phyloP scores from a whole-genome alignment of 1,140 invertebrate genomes.

The Bombus sylvicola region DNA sequence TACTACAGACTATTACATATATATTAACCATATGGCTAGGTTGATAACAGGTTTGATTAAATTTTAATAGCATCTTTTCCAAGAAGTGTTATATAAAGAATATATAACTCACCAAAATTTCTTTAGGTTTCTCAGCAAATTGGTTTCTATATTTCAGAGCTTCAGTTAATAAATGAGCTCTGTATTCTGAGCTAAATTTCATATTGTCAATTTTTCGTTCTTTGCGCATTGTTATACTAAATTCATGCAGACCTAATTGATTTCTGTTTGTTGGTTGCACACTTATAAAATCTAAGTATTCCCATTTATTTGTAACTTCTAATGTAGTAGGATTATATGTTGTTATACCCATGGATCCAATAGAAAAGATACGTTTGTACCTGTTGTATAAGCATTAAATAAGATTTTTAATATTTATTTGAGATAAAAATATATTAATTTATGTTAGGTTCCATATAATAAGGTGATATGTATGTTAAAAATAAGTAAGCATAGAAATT shows the following conservation, averaged over 20 bases:
- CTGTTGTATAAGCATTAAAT: constrained; percentile 78
- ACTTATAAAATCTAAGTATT: constrained; percentile 91
- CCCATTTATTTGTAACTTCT: constrained; percentile 98
- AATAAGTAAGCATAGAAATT: background rate
- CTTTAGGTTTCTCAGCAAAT: constrained; percentile 91
- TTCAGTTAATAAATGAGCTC: constrained; percentile 95
- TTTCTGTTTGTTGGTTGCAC: constrained; percentile 86
- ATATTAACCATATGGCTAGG: constrained; percentile 45
- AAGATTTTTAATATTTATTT: background rate
- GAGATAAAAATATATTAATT: background rate
- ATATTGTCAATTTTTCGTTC: constrained; percentile 96
- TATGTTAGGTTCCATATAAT: background rate
- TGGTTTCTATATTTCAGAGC: constrained; percentile 91
- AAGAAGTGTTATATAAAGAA: background rate
- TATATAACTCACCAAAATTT: constrained; percentile 85
- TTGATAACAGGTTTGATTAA: constrained; percentile 33
- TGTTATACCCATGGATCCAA: constrained; percentile 97
- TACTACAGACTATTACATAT: background rate
- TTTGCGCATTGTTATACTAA: constrained; percentile 94
- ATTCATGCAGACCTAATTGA: constrained; percentile 87
- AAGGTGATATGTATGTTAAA: background rate
- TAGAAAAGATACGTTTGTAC: constrained; percentile 98
- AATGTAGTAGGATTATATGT: constrained; percentile 97
- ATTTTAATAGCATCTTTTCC: background rate
- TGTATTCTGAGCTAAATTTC: constrained; percentile 98